Evolutionary conservation across 2,113 vertebrate genomes (phyloP).

Genomic region (Campylomormyrus numenius): DNA sequence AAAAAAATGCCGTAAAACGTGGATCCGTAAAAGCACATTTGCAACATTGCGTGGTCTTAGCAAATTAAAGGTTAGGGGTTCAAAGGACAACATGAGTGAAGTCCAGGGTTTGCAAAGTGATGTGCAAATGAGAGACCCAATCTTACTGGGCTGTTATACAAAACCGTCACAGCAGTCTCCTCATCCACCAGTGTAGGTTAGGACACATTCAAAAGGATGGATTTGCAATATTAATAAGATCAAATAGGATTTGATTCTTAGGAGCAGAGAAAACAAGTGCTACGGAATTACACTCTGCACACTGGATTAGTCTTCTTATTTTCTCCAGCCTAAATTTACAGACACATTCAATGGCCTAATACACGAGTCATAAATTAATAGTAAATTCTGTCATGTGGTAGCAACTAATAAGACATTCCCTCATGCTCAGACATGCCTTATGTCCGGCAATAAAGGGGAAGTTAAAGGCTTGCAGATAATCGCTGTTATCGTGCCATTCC

Average conservation of each 20-base stretch:
- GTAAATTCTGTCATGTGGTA: background rate
- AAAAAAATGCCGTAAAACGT: slow-evolving; percentile 39
- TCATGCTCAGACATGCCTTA: background rate
- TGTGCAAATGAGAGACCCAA: background rate
- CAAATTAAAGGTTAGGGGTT: slow-evolving; percentile 29
- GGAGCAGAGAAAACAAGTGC: background rate
- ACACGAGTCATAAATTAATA: background rate
- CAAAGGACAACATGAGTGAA: background rate
- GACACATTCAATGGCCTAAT: background rate
- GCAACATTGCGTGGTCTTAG: slow-evolving; percentile 22
- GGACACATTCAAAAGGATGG: background rate
- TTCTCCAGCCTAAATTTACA: background rate
- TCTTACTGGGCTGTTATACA: background rate
- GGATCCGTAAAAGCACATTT: slow-evolving; percentile 31
- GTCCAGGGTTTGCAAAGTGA: background rate
- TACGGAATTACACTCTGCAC: background rate
- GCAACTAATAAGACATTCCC: background rate
- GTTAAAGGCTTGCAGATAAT: background rate
- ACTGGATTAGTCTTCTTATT: background rate
- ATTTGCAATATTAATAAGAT: slow-evolving; percentile 5
- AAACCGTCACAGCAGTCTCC: background rate
- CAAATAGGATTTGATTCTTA: slow-evolving; percentile 2
- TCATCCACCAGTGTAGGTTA: background rate
- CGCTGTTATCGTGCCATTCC: background rate
- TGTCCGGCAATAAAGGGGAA: background rate